Evolutionary conservation across 2,888 invertebrate genomes (phyloP).

Genomic region (Acholoe squamosa): DNA sequence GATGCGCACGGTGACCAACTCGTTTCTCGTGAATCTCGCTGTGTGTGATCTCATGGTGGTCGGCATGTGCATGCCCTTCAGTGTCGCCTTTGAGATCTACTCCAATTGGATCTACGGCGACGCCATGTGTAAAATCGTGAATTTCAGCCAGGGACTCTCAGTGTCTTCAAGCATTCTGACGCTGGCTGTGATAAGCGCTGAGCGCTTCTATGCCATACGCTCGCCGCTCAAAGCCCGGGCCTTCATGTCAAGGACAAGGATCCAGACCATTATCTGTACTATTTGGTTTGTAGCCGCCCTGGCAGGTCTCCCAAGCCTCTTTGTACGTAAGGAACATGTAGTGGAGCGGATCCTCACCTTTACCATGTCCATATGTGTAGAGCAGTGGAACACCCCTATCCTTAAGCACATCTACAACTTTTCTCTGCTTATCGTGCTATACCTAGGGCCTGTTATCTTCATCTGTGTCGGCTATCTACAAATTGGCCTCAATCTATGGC

Average conservation of each 20-base stretch:
- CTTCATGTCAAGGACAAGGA: slow-evolving; percentile 66
- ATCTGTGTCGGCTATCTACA: slow-evolving; percentile 68
- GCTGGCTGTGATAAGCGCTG: slow-evolving; percentile 68
- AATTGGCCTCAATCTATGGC: slow-evolving; percentile 68
- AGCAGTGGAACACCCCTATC: slow-evolving; percentile 62
- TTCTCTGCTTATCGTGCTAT: slow-evolving; percentile 64
- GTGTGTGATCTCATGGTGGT: slow-evolving; percentile 70
- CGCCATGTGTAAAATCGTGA: slow-evolving; percentile 69
- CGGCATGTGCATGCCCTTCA: slow-evolving; percentile 69
- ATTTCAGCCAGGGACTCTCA: slow-evolving; percentile 68
- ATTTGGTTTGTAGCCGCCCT: slow-evolving; percentile 66
- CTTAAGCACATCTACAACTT: slow-evolving; percentile 68
- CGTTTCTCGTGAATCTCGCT: slow-evolving; percentile 70
- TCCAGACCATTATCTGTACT: slow-evolving; percentile 59
- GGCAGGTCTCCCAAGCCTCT: slow-evolving; percentile 63
- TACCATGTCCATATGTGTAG: slow-evolving; percentile 62
- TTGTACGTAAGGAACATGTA: slow-evolving; percentile 65
- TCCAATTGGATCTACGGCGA: slow-evolving; percentile 70
- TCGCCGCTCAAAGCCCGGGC: slow-evolving; percentile 67
- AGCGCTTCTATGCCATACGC: slow-evolving; percentile 67
- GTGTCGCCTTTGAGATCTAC: slow-evolving; percentile 68
- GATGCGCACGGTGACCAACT: slow-evolving; percentile 70
- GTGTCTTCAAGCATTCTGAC: slow-evolving; percentile 68
- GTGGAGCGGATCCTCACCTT: slow-evolving; percentile 62
- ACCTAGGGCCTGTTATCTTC: slow-evolving; percentile 67